phyloP scores from a whole-genome alignment of 1,140 invertebrate genomes.

The Alviniconcha marisindica region DNA sequence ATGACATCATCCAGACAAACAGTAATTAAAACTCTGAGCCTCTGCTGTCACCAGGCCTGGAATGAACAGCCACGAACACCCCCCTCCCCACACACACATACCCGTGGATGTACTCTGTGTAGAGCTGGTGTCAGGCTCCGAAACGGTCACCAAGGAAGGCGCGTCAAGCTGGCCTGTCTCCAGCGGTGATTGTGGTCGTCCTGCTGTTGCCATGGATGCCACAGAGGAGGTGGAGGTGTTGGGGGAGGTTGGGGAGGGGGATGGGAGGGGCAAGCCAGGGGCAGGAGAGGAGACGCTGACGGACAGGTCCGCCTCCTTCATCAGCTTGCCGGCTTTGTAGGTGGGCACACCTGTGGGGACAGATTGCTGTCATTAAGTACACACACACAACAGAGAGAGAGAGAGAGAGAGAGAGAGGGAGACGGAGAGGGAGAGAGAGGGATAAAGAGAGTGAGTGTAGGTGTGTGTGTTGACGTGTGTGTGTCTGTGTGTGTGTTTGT shows the following conservation, averaged over 20 bases:
- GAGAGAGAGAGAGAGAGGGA: no score
- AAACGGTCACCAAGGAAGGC: conserved; percentile 72
- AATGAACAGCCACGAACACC: no score
- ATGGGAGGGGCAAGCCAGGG: conserved; percentile 33
- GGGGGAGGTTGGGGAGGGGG: conserved; percentile 26
- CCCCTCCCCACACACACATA: conserved; percentile 13
- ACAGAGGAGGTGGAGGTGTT: conserved; percentile 51
- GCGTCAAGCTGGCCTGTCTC: conserved; percentile 42
- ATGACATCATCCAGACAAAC: no score
- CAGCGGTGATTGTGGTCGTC: conserved; percentile 55
- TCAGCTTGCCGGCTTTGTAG: conserved; percentile 52
- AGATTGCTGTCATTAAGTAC: no score
- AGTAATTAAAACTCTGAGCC: no score
- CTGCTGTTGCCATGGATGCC: conserved; percentile 46
- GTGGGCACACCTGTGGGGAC: conserved; percentile 52
- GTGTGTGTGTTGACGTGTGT: no score
- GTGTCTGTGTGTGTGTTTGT: no score
- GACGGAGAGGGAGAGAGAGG: no score
- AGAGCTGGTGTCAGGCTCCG: conserved; percentile 79
- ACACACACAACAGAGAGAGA: no score
- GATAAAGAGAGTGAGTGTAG: no score
- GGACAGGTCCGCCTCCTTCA: conserved; percentile 50
- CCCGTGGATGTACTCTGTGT: conserved; percentile 42
- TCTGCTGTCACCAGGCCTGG: no score
- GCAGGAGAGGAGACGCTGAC: conserved; percentile 40